phyloP scores from a whole-genome alignment of 1,140 invertebrate genomes.

The Drosophila pandora region DNA sequence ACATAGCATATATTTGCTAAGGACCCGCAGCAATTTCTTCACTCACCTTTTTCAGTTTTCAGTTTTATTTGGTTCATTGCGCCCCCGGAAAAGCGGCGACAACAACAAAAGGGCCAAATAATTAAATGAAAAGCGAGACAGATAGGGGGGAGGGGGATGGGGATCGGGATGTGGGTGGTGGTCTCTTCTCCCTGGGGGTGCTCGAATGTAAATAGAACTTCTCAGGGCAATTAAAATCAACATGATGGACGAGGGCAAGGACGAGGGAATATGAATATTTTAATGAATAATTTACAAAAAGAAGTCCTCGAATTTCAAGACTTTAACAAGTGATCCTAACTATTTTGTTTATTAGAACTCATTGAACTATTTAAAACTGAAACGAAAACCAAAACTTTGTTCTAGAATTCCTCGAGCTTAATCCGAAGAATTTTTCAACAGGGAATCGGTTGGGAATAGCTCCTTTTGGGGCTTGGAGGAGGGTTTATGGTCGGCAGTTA shows the following conservation, averaged over 20 bases:
- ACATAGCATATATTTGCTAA: conserved; percentile 44
- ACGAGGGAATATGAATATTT: conserved; percentile 30
- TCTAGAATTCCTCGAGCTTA: neutral
- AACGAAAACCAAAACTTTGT: conserved; percentile 13
- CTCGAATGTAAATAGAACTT: conserved; percentile 24
- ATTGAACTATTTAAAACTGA: conserved; percentile 17
- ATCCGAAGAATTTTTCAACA: conserved; percentile 6
- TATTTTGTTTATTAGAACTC: conserved; percentile 4
- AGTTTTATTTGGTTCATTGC: conserved; percentile 47
- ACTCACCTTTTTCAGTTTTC: conserved; percentile 42
- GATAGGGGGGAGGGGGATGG: conserved; percentile 1
- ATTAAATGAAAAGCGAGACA: conserved; percentile 55
- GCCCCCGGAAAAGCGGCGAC: conserved; percentile 20
- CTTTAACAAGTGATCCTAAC: neutral
- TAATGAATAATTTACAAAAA: conserved; percentile 32
- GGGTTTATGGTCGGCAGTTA: conserved; percentile 42
- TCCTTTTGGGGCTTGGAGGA: conserved; percentile 4
- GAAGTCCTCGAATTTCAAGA: neutral
- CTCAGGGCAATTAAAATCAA: conserved; percentile 60
- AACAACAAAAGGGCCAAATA: conserved; percentile 62
- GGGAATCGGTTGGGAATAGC: conserved; percentile 1
- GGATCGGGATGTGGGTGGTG: neutral
- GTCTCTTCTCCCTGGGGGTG: conserved; percentile 1
- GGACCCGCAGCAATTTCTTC: conserved; percentile 61
- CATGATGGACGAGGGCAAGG: conserved; percentile 29